Base-by-base conservation (phyloP, 2,797 vertebrate species). In the Zalophus californianus region DNA sequence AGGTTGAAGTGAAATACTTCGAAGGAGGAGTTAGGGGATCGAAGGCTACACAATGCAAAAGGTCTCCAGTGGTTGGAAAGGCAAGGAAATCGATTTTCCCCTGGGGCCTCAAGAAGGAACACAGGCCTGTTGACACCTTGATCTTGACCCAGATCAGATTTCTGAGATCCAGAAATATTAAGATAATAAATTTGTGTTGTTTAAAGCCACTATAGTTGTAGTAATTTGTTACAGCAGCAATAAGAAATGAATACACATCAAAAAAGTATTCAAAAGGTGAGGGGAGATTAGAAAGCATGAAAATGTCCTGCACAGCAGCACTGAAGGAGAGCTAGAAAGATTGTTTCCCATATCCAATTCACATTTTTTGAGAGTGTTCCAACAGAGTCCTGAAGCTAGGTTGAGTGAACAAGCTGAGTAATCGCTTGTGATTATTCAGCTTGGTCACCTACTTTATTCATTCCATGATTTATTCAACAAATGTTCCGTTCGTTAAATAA, bases 381-480 rank as follows among this genome's bases (percentile, higher is more conserved):
- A 25, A 72, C 6, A 16, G 27, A 85, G 16, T 56, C 56, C 62
- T 6, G 9, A 32, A 58, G 32, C 48, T 80, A 50, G 21, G 20
- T 16, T 78, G 44, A 21, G 15, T 50, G 82, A 82, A 82, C 16
- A 72, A 23, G 21, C 21, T 50, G 50, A 92, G 41, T 38, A 77
- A 73, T 82, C 58, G 10, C 75, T 80, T 80, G 41, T 92, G 91
- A 70, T 84, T 62, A 62, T 92, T 86, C 25, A 73, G 38, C 66
- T 68, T 91, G 35, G 58, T 91, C 80, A 70, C 16, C 38, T 72
- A 50, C n/a, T 88, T 80, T 93, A 88, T 87, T 93, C 58, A 90
- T 80, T 44, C 50, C 35, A 41, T 58, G 72, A 92, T 97, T 90
- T 93, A 86, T 52, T 90, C 56, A 92, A 79, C n/a, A 94, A 25